These are phyloP conservation scores for Conops quadrifasciatus DNA, from an alignment of 2,888 invertebrate species.

Conservation along the genomic window DNA sequence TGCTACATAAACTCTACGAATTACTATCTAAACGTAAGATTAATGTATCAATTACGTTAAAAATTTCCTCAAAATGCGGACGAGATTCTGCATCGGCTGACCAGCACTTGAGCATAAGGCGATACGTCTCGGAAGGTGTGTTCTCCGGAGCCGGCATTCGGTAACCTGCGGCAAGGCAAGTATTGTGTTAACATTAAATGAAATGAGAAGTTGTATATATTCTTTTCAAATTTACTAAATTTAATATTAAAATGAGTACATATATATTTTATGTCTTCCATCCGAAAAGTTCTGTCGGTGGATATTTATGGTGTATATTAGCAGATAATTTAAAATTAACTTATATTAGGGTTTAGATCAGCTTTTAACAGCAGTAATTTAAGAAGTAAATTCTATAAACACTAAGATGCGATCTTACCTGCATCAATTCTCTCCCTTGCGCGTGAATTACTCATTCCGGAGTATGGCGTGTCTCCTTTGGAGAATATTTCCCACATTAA, in stretches of 20 bases:
- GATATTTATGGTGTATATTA: too few species aligned
- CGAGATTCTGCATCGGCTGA: slow-evolving; percentile 90
- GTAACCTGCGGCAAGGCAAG: slow-evolving; percentile 72
- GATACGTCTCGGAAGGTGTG: slow-evolving; percentile 88
- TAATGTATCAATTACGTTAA: slow-evolving; percentile 77
- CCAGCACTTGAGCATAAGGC: slow-evolving; percentile 93
- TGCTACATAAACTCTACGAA: slow-evolving; percentile 45
- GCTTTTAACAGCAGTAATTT: too few species aligned
- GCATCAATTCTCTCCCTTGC: slow-evolving; percentile 93
- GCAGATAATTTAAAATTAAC: not conserved
- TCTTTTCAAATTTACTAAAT: not conserved
- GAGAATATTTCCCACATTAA: slow-evolving; percentile 98
- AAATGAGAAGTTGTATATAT: not conserved
- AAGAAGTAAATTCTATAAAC: too few species aligned
- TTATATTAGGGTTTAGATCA: too few species aligned
- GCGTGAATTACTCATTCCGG: slow-evolving; percentile 91
- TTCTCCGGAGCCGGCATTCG: slow-evolving; percentile 92
- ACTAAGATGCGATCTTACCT: slow-evolving; percentile 75
- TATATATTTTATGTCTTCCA: too few species aligned
- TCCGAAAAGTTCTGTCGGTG: too few species aligned
- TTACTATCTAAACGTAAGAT: slow-evolving; percentile 61
- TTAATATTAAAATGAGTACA: too few species aligned
- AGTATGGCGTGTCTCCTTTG: slow-evolving; percentile 91
- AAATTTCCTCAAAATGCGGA: slow-evolving; percentile 91
- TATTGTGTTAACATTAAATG: not conserved